phyloP scores from a whole-genome alignment of 2,113 vertebrate species.

The Otocyon megalotis region DNA sequence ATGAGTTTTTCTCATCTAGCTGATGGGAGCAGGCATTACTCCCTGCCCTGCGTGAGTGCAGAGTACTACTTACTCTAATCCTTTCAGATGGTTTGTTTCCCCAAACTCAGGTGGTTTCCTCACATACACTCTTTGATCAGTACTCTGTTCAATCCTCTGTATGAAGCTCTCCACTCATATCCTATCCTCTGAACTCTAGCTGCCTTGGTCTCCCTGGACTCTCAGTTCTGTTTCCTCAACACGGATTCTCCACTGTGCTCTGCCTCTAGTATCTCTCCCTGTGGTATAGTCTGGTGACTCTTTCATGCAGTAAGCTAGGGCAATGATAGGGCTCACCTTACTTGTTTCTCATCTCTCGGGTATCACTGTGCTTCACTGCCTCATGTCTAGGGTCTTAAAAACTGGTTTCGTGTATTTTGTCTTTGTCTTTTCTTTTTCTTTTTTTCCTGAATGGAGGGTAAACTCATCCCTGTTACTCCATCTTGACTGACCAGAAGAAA shows the following conservation, averaged over 20 bases:
- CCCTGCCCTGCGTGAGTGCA: neutral
- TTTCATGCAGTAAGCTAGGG: neutral
- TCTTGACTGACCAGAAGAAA: conserved; percentile 33
- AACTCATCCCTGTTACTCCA: conserved; percentile 4
- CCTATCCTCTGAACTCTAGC: neutral
- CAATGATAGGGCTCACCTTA: neutral
- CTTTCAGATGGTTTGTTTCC: conserved; percentile 1
- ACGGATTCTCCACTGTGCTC: neutral
- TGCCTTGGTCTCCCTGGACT: neutral
- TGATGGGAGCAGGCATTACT: neutral
- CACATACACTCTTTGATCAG: neutral
- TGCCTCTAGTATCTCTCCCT: neutral
- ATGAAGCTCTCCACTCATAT: neutral
- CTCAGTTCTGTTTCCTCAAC: conserved; percentile 14
- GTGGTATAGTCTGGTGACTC: neutral
- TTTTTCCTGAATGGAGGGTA: neutral
- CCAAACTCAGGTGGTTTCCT: neutral
- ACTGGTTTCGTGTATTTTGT: conserved; percentile 13
- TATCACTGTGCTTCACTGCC: neutral
- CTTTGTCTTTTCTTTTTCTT: neutral
- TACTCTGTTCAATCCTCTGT: neutral
- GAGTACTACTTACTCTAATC: neutral
- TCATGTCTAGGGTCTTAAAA: conserved; percentile 7
- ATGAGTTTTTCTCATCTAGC: neutral
- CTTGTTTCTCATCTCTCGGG: neutral